Base-by-base conservation (phyloP, 2,888 invertebrate species). In the Epicampocera succincta region DNA sequence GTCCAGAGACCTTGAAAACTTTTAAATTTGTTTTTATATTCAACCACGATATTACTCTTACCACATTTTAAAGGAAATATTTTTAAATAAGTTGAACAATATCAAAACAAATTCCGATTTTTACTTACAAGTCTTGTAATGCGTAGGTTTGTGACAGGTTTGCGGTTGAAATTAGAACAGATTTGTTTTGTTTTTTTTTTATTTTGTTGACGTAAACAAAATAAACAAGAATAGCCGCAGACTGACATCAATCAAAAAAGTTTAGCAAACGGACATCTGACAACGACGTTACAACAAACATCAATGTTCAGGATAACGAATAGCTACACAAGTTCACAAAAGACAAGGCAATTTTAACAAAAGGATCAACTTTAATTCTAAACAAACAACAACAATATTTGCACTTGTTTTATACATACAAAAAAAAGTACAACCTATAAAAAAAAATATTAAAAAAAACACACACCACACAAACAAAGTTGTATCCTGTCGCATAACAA, bases 321-420 rank as follows among this genome's bases (percentile, higher is more conserved):
- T 33, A 5, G 33, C 5, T 33, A 33, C 33, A 33, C 33, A 33
- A 9, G 33, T 33, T 3, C 8, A 9, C 33, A 33, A 29, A 29
- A 33, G 33, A 4, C 3, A 33, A 33, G 8, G 33, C 33, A 29
- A 17, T 13, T 44, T 15, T 12, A 44, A 15, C 17, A 42, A 52
- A n/a, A 42, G 40, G 17, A 54, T 21, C 40, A 40, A 61, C 40
- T 65, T 65, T 4, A 54, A 54, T 56, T 65, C 65, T 15, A 44
- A 48, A 25, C 17, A 21, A 61, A 42, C 29, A 52, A 38, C 8
- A 58, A 48, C 46, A 58, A 38, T 15, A 58, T 13, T 44, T 19
- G 9, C 0, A 38, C 19, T 17, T 13, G 1, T 17, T n/a, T n/a
- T n/a, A n/a, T n/a, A n/a, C n/a, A n/a, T n/a, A n/a, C 29, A 44